Conservation (phyloP, 1,140 invertebrate species). For the Metaphire vulgaris region DNA sequence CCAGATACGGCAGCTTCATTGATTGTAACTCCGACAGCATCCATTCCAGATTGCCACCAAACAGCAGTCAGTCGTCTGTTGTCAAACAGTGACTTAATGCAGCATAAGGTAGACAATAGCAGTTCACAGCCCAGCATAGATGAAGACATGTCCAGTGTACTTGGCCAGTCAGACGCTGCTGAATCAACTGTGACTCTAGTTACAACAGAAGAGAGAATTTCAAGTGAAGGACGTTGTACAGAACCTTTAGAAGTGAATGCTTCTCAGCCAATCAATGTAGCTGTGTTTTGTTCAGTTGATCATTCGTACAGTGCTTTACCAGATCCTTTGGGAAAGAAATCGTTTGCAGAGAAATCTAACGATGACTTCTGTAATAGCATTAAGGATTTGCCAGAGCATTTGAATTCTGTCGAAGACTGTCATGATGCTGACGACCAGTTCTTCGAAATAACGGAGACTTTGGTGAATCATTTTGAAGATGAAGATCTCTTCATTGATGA, state of each 20-base stretch:
- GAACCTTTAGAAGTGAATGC: not conserved
- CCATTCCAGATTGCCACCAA: not conserved
- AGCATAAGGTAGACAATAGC: not conserved
- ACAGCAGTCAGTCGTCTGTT: too few species aligned
- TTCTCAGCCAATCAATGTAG: not conserved
- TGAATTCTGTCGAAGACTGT: not conserved
- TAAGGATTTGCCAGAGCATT: not conserved
- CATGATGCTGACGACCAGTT: not conserved
- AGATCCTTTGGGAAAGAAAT: not conserved
- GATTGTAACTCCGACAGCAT: too few species aligned
- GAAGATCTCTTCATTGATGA: not conserved
- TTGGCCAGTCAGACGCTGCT: too few species aligned
- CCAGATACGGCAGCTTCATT: not conserved
- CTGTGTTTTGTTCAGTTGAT: not conserved
- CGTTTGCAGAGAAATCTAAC: not conserved
- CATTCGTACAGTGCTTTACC: not conserved
- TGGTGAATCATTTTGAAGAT: not conserved
- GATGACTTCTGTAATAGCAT: not conserved
- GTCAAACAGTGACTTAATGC: not conserved
- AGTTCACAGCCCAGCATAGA: not conserved
- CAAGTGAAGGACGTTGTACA: not conserved
- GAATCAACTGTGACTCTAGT: too few species aligned
- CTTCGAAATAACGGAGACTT: not conserved
- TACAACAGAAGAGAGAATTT: not conserved
- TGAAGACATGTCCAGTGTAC: not conserved